Conservation (phyloP, 2,113 vertebrate genomes). For the Balaeniceps rex region DNA sequence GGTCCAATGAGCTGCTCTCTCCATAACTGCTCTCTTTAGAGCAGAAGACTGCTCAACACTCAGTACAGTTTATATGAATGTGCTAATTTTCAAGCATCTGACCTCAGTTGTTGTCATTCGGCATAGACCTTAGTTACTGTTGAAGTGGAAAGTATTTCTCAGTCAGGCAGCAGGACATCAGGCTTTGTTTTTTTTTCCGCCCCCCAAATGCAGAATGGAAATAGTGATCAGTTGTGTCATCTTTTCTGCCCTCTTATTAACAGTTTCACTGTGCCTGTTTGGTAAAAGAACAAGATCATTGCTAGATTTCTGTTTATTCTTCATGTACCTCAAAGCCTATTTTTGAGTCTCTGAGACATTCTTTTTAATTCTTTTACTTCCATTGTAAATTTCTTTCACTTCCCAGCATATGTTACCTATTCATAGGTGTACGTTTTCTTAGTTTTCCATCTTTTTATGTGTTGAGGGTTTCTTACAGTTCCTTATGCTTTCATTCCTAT, state of each 20-base stretch:
- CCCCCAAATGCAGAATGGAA: background rate
- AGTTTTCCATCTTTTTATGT: background rate
- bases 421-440: background rate
- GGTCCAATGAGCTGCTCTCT: background rate
- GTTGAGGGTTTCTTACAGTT: background rate
- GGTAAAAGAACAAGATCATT: background rate
- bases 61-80: background rate
- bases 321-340: background rate
- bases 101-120: background rate
- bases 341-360: background rate
- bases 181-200: background rate
- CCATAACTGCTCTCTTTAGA: background rate
- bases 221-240: background rate
- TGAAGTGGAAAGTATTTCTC: constrained; percentile 3
- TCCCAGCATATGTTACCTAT: background rate
- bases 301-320: background rate
- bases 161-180: background rate
- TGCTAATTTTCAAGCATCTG: background rate
- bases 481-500: background rate
- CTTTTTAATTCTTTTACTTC: background rate
- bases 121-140: background rate
- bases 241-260: background rate
- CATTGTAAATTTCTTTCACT: background rate
- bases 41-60: background rate
- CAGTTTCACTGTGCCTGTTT: background rate